Evolutionary conservation across 2,797 vertebrate species (phyloP), one percentile per base, ranked within the genome.

Genomic region (Gadopsis marmoratus): DNA sequence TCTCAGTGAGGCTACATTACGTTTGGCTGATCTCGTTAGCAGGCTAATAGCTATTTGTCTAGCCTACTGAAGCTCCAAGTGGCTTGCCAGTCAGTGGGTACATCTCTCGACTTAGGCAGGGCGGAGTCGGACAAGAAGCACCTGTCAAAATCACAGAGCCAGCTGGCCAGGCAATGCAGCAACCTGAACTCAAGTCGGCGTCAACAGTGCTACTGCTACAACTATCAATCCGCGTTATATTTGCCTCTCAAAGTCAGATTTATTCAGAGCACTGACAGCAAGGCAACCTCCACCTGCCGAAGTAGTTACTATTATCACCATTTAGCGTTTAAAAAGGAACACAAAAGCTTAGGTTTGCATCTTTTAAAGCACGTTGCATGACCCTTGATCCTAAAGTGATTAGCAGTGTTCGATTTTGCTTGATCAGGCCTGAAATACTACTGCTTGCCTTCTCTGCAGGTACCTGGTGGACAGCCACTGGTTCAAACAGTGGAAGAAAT

Each of bases 401-500:
- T 9, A 16, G 3, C 7, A 11, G 35, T 61, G 29, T 17, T 16
- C 7, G 56, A 50, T 47, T 4, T 58, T 56, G 39, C 60, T 60
- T 73, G 5, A 26, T 50, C 2, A 35, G 5, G 6, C 39, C 43
- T 78, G 6, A 29, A 48, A 7, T 39, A 35, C 26, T 23, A 8
- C 1, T 45, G 2, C 35, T 37, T 81, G 5, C 14, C 31, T 51
- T 76, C 26, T 74, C 39, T 72, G 3, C 91, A 99, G 98, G 98
- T 99, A 98, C 91, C 95, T 99, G 71, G 97, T 99, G 79, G 98
- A 99, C 95, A 98, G 97, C 94, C 97, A 95, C 88, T 99, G 98
- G 98, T 99, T 99, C 93, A 99, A 99, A 94, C 98, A 99, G 95
- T 99, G 98, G 98, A 99, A 99, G 92, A 99, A 99, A 94, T 99